phyloP scores from a whole-genome alignment of 1,140 invertebrate genomes.

The Neotoxoptera formosana region DNA sequence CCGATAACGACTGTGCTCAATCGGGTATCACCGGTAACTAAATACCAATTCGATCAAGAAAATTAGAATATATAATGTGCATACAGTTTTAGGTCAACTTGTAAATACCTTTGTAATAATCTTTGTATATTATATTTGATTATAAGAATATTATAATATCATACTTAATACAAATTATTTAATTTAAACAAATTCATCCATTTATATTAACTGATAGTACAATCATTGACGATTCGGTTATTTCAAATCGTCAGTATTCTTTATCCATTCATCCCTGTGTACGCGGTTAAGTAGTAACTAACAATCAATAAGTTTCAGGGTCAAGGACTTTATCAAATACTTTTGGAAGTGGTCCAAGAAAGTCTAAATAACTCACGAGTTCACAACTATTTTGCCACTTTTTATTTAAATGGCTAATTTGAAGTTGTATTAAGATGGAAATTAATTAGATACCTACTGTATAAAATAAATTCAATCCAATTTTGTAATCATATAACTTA shows the following conservation, averaged over 20 bases:
- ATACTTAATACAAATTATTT: neutral
- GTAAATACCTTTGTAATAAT: too few species aligned
- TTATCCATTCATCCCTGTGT: neutral
- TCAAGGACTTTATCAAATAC: neutral
- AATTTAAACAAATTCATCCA: neutral
- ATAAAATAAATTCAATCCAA: neutral
- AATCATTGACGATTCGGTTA: neutral
- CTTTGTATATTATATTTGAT: neutral
- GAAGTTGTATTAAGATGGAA: neutral
- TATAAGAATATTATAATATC: neutral
- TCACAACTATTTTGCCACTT: neutral
- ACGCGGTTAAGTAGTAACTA: neutral
- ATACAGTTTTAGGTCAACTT: neutral
- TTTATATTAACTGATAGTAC: neutral
- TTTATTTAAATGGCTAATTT: neutral
- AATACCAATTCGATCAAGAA: neutral
- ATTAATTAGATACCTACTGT: neutral
- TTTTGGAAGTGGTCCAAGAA: slow-evolving; percentile 20
- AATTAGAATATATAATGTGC: neutral
- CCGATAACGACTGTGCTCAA: too few species aligned
- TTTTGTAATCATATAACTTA: neutral
- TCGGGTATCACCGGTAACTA: too few species aligned
- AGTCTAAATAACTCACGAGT: neutral
- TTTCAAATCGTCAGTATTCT: neutral
- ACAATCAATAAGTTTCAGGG: slow-evolving; percentile 32